phyloP scores from a whole-genome alignment of 1,140 invertebrate genomes.

The Dinothrombium tinctorium region DNA sequence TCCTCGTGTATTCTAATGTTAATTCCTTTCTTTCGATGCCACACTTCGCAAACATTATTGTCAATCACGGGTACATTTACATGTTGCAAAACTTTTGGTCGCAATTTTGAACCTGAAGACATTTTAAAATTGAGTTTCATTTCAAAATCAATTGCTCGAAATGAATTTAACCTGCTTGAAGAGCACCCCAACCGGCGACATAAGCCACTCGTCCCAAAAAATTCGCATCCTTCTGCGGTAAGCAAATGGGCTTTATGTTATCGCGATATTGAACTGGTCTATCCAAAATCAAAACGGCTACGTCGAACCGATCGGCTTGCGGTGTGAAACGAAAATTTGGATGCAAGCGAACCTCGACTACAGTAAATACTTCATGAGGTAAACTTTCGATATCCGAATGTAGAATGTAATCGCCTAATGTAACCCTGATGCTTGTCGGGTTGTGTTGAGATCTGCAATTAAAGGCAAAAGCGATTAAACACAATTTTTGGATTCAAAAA shows the following conservation, averaged over 20 bases:
- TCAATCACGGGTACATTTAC: conserved; percentile 41
- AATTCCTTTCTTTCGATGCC: conserved; percentile 37
- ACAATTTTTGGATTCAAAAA: too few species aligned
- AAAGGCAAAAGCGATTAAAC: too few species aligned
- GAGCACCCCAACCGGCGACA: conserved; percentile 77
- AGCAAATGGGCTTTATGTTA: conserved; percentile 73
- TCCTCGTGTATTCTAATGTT: conserved; percentile 83
- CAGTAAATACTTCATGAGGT: conserved; percentile 69
- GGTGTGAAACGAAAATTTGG: conserved; percentile 87
- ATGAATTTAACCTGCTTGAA: conserved; percentile 35
- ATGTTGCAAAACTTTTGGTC: conserved; percentile 70
- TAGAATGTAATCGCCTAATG: conserved; percentile 74
- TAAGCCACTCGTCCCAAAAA: conserved; percentile 71
- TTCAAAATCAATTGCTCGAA: neutral
- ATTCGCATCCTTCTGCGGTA: conserved; percentile 67
- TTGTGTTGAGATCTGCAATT: conserved; percentile 36
- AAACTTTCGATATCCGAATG: conserved; percentile 70
- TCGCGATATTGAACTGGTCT: conserved; percentile 64
- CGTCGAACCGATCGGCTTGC: conserved; percentile 57
- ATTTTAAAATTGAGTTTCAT: conserved; percentile 12
- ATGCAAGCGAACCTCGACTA: conserved; percentile 63
- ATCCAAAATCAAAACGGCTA: conserved; percentile 65
- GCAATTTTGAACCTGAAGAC: conserved; percentile 45
- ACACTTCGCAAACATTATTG: conserved; percentile 39
- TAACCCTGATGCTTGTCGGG: conserved; percentile 62